Evolutionary conservation across 1,140 invertebrate genomes (phyloP).

Genomic region (Portunus trituberculatus): DNA sequence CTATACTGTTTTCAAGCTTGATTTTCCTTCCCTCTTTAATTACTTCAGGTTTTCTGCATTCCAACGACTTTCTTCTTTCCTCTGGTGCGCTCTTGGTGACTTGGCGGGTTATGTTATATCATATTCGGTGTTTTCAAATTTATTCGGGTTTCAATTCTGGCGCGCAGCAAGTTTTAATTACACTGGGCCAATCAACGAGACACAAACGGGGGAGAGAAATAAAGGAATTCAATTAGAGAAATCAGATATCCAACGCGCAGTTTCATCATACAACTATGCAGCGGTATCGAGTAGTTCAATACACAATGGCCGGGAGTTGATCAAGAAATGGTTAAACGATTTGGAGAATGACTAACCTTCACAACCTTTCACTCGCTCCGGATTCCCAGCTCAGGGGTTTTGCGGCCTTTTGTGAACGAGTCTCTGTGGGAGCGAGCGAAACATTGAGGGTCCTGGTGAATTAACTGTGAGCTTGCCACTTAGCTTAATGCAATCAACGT

Average conservation of each 20-base stretch:
- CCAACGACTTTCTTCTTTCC: neutral
- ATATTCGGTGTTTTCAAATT: conserved; percentile 69
- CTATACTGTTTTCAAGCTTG: neutral
- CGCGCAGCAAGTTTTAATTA: conserved; percentile 74
- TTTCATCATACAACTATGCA: conserved; percentile 77
- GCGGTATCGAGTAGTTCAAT: conserved; percentile 77
- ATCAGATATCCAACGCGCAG: conserved; percentile 74
- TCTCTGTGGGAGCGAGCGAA: conserved; percentile 71
- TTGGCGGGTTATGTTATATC: conserved; percentile 49
- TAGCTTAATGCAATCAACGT: conserved; percentile 78
- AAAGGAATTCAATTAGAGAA: conserved; percentile 77
- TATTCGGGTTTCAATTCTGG: conserved; percentile 73
- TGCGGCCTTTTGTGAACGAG: conserved; percentile 59
- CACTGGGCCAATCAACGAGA: conserved; percentile 74
- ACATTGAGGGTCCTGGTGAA: conserved; percentile 67
- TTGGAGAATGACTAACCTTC: conserved; percentile 67
- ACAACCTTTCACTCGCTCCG: conserved; percentile 65
- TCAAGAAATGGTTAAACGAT: conserved; percentile 77
- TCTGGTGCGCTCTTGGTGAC: neutral
- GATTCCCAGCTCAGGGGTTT: conserved; percentile 49
- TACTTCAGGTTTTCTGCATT: neutral
- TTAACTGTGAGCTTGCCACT: conserved; percentile 77
- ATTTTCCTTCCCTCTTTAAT: neutral
- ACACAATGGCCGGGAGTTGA: conserved; percentile 76
- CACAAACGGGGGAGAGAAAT: conserved; percentile 74